A percentile compares a stretch with the other conserved stretches of the same genome.
These are phyloP conservation scores for Phyllotreta striolata DNA, from an alignment of 2,888 invertebrate species.

Conservation along the genomic window DNA sequence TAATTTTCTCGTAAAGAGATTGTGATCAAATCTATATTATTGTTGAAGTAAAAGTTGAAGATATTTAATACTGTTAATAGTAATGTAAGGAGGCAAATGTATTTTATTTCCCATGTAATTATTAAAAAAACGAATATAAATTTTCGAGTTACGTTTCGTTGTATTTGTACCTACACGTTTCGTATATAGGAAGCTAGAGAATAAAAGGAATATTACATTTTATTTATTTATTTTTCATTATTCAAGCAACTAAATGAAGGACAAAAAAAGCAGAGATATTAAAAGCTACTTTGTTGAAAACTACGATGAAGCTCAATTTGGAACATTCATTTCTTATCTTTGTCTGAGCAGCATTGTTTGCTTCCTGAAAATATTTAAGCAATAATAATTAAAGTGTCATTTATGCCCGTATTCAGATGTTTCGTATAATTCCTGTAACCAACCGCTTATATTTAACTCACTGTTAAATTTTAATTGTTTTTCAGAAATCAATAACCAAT, in stretches of 20 bases:
- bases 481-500: too few species aligned
- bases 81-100: conserved; percentile 54
- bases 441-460: too few species aligned
- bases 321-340: conserved; percentile 8
- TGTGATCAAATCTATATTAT: conserved; percentile 47
- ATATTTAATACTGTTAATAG: conserved; percentile 58
- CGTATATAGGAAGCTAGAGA: too few species aligned
- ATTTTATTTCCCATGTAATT: conserved; percentile 54
- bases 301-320: background rate
- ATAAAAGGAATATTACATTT: background rate
- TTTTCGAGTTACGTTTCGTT: background rate
- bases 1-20: conserved; percentile 41
- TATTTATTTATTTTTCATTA: conserved; percentile 10
- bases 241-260: background rate
- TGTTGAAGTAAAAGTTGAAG: conserved; percentile 52
- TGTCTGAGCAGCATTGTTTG: conserved; percentile 6
- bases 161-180: background rate
- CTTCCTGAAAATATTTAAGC: background rate
- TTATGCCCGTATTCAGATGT: too few species aligned
- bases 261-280: background rate
- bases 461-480: too few species aligned
- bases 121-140: conserved; percentile 15
- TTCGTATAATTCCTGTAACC: too few species aligned
- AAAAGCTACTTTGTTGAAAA: background rate
- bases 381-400: background rate